phyloP scores from a whole-genome alignment of 2,797 vertebrate genomes.

The Hozukius guyotensis region DNA sequence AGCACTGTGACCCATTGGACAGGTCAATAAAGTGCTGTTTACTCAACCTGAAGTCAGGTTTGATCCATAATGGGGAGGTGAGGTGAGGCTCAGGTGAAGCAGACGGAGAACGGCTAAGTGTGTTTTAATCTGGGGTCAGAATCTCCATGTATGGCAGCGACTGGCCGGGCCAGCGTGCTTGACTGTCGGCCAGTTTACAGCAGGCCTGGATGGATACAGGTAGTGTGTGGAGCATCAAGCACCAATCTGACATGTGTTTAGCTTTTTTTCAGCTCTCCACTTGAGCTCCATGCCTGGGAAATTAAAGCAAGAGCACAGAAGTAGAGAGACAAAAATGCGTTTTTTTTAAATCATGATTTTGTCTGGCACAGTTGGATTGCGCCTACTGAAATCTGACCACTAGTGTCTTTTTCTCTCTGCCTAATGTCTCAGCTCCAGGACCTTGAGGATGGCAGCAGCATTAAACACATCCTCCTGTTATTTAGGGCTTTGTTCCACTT shows the following conservation, averaged over 20 bases:
- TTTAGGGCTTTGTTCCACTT: conserved; percentile 74
- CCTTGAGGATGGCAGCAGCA: conserved; percentile 28
- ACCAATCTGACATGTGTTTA: conserved; percentile 73
- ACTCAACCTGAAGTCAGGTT: conserved; percentile 13
- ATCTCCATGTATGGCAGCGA: conserved; percentile 82
- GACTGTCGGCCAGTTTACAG: conserved; percentile 81
- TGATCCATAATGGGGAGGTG: conserved; percentile 3
- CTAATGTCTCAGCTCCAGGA: conserved; percentile 19
- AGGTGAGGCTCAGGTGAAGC: conserved; percentile 25
- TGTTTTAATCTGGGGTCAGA: conserved; percentile 57
- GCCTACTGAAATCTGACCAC: not conserved
- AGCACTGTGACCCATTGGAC: conserved; percentile 3
- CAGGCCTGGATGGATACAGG: conserved; percentile 74
- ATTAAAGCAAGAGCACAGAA: conserved; percentile 10
- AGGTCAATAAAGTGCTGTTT: conserved; percentile 38
- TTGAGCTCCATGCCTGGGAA: conserved; percentile 15
- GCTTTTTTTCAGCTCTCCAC: conserved; percentile 20
- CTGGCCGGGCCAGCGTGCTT: conserved; percentile 69
- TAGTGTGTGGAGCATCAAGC: conserved; percentile 71
- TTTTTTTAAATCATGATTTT: conserved; percentile 7
- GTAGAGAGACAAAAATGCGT: not conserved
- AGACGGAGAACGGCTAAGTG: conserved; percentile 9
- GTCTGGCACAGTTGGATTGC: conserved; percentile 7
- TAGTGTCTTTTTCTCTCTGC: conserved; percentile 18
- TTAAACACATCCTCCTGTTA: conserved; percentile 62